phyloP scores from a whole-genome alignment of 1,140 invertebrate genomes.

The Leptonema lineaticorne region DNA sequence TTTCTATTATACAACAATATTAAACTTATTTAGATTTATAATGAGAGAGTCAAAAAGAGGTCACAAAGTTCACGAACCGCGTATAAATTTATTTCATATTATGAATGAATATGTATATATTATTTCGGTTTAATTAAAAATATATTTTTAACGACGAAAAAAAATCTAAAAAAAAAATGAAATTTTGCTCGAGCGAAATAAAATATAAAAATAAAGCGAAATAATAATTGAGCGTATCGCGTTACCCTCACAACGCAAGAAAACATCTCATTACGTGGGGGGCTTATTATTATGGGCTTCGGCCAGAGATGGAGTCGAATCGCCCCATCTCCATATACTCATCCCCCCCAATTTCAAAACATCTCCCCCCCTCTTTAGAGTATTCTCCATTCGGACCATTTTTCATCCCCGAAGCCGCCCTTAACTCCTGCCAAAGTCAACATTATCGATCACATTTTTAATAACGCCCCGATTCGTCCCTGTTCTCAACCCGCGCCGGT shows the following conservation, averaged over 20 bases:
- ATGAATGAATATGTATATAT: no score
- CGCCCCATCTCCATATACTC: not conserved
- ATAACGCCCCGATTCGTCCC: constrained; percentile 34
- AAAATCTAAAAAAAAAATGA: no score
- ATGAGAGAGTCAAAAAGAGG: no score
- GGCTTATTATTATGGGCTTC: constrained; percentile 28
- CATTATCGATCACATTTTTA: constrained; percentile 42
- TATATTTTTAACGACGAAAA: no score
- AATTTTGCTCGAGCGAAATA: no score
- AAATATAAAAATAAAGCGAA: not conserved
- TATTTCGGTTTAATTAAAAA: no score
- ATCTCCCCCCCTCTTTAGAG: constrained; percentile 17
- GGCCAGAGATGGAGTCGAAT: not conserved
- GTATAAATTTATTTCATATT: no score
- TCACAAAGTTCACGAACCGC: no score
- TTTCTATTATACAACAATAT: no score
- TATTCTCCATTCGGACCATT: constrained; percentile 34
- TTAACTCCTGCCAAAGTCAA: constrained; percentile 36
- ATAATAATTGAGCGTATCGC: constrained; percentile 9
- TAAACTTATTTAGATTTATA: no score
- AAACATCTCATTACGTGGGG: constrained; percentile 36
- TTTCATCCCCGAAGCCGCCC: constrained; percentile 33
- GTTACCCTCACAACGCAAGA: constrained; percentile 4
- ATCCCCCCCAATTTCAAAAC: no score
- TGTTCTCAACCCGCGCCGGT: no score